Percentiles rank a stretch among this genome's conserved stretches.
Evolutionary conservation across 2,113 vertebrate species (phyloP).

Genomic region (Cavia porcellus): DNA sequence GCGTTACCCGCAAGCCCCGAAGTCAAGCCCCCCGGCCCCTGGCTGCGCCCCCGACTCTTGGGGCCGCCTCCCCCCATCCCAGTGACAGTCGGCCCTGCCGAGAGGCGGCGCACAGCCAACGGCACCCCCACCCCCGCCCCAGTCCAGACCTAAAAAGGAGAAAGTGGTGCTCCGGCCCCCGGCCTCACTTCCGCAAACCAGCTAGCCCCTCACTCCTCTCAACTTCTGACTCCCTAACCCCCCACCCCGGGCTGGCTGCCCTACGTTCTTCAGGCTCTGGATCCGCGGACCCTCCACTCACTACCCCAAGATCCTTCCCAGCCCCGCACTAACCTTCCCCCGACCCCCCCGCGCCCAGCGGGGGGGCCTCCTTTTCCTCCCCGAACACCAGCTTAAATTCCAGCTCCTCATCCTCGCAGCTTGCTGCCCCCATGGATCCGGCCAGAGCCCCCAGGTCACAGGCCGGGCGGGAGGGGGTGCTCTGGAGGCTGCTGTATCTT

Average conservation of each 20-base stretch:
- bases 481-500: slow-evolving; percentile 71
- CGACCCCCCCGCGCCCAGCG: slow-evolving; percentile 79
- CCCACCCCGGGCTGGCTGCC: background rate
- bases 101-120: slow-evolving; percentile 73
- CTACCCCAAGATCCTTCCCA: slow-evolving; percentile 44
- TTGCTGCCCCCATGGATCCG: slow-evolving; percentile 85
- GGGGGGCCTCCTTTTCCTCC: slow-evolving; percentile 85
- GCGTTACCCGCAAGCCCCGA: background rate
- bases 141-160: slow-evolving; percentile 82
- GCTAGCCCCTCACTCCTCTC: background rate
- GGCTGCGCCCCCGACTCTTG: background rate
- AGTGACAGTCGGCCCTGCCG: slow-evolving; percentile 69
- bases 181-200: slow-evolving; percentile 69
- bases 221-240: background rate
- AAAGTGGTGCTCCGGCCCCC: slow-evolving; percentile 79
- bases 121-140: slow-evolving; percentile 81
- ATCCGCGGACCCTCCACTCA: background rate
- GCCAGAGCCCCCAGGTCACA: slow-evolving; percentile 59
- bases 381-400: slow-evolving; percentile 88
- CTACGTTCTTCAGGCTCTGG: background rate
- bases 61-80: slow-evolving; percentile 44
- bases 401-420: slow-evolving; percentile 88
- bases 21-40: background rate
- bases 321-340: slow-evolving; percentile 84
- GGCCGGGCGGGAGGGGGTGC: slow-evolving; percentile 65